A percentile compares a stretch with the other conserved stretches of the same genome.
phyloP scores from a whole-genome alignment of 2,888 invertebrate species.

The Aplocera efformata region DNA sequence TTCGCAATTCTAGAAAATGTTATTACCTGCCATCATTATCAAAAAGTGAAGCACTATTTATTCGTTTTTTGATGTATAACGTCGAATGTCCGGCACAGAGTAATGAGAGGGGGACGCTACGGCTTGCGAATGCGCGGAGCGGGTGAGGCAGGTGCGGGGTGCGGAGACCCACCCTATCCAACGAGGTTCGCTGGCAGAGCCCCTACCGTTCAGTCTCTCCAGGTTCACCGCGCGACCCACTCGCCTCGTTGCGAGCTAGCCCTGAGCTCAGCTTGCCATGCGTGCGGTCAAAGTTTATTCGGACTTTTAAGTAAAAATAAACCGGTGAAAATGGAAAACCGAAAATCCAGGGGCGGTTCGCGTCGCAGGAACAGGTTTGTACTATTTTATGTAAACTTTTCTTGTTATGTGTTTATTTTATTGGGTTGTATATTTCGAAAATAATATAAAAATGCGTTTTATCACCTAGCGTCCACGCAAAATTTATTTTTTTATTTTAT shows the following conservation, averaged over 20 bases:
- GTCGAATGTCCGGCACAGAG: conserved; percentile 21
- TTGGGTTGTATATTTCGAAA: conserved; percentile 25
- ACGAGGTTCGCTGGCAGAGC: conserved; percentile 19
- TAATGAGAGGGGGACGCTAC: conserved; percentile 16
- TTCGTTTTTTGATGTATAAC: conserved; percentile 17
- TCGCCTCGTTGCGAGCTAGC: conserved; percentile 25
- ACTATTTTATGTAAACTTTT: conserved; percentile 18
- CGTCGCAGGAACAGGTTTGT: conserved; percentile 43
- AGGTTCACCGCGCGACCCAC: conserved; percentile 31
- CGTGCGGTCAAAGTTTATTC: conserved; percentile 58
- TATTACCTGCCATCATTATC: no score
- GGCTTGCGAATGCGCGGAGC: conserved; percentile 11
- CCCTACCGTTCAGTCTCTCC: conserved; percentile 41
- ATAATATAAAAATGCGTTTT: no score
- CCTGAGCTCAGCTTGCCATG: conserved; percentile 45
- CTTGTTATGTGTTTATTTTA: conserved; percentile 17
- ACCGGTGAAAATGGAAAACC: conserved; percentile 42
- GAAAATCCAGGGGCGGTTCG: conserved; percentile 29
- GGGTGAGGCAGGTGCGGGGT: conserved; percentile 20
- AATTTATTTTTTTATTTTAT: no score
- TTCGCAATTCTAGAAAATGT: no score
- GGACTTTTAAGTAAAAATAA: conserved; percentile 38
- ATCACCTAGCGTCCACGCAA: no score
- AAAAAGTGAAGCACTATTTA: conserved; percentile 14
- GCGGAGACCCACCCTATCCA: conserved; percentile 33